Evolutionary conservation across 2,797 vertebrate genomes (phyloP), one percentile per base, ranked within the genome.

Genomic region (Dipus sagitta): DNA sequence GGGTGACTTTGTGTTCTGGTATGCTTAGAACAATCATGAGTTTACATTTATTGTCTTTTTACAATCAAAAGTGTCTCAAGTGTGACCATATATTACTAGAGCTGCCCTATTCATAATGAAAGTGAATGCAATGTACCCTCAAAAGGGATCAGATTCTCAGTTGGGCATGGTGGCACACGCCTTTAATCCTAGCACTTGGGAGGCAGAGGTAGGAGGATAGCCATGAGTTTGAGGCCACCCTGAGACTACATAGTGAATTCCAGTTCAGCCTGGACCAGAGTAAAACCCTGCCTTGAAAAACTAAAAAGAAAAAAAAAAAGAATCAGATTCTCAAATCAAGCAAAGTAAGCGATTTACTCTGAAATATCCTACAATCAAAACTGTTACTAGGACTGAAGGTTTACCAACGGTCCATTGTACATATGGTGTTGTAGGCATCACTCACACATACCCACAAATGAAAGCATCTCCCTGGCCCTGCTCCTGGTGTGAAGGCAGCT

Each of bases 271-370:
- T 38, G 38, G 38, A 38, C 38, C 38, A 38, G 38, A 38, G 38
- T 38, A 6, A 38, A 38, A 6, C 38, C 38, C 38, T 38, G 6
- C 38, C 38, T 38, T 38, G 38, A 38, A 38, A 38, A 38, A 38
- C 38, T 38, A 3, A 38, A 38, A 38, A 38, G 6, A 38, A 38
- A 38, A 38, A 38, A 38, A 85, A 52, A 88, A 88, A 34, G 82
- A 23, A 90, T 32, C 90, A 88, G 60, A 95, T 75, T 24, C 47
- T 92, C 79, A 81, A 76, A 93, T 34, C 0, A 67, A 71, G 72
- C n/a, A 92, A 30, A 86, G 9, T 38, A 86, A 86, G 32, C 78
- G 15, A 32, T 76, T 78, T 76, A 38, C 23, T 28, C 30, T 83
- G 75, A 82, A 34, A 88, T 20, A 70, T 11, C 72, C 83, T 70